Evolutionary conservation across 92 coral and sea anemone species (phyloP).

Genomic region (Palythoa heliodiscus): DNA sequence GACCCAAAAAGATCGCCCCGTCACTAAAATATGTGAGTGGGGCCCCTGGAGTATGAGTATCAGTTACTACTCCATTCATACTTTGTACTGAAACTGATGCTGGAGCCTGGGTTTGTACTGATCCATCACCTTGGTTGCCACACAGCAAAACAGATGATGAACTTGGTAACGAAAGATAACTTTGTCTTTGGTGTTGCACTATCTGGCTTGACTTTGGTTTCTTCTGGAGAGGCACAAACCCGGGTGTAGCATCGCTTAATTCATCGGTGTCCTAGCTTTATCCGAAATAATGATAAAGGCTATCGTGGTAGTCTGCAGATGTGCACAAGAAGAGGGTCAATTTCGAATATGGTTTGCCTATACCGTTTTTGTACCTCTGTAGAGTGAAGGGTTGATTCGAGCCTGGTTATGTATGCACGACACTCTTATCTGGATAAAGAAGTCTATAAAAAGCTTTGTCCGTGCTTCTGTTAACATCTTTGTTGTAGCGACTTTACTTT

Average conservation of each 20-base stretch:
- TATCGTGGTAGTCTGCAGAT: constrained; percentile 39
- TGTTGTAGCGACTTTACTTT: constrained; percentile 72
- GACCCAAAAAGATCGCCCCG: no score
- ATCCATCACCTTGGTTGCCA: constrained; percentile 31
- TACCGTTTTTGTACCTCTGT: constrained; percentile 37
- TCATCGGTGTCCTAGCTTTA: constrained; percentile 31
- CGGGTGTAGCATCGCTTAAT: constrained; percentile 34
- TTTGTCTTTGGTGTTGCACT: constrained; percentile 39
- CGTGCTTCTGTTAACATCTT: constrained; percentile 56
- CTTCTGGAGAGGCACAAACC: constrained; percentile 33
- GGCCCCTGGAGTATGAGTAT: constrained; percentile 25
- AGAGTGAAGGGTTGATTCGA: constrained; percentile 37
- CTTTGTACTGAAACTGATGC: constrained; percentile 37
- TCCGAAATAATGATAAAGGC: constrained; percentile 29
- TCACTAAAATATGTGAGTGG: background rate
- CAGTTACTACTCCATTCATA: constrained; percentile 42
- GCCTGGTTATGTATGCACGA: constrained; percentile 38
- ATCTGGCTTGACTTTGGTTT: constrained; percentile 33
- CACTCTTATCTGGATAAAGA: constrained; percentile 43
- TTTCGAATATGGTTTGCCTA: constrained; percentile 38
- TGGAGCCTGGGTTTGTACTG: constrained; percentile 36
- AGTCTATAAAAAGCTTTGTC: constrained; percentile 41
- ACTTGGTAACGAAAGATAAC: constrained; percentile 28
- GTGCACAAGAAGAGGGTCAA: constrained; percentile 38
- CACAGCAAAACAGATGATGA: constrained; percentile 33